phyloP scores from a whole-genome alignment of 2,888 invertebrate genomes.

The Chymomyza caudatula region DNA sequence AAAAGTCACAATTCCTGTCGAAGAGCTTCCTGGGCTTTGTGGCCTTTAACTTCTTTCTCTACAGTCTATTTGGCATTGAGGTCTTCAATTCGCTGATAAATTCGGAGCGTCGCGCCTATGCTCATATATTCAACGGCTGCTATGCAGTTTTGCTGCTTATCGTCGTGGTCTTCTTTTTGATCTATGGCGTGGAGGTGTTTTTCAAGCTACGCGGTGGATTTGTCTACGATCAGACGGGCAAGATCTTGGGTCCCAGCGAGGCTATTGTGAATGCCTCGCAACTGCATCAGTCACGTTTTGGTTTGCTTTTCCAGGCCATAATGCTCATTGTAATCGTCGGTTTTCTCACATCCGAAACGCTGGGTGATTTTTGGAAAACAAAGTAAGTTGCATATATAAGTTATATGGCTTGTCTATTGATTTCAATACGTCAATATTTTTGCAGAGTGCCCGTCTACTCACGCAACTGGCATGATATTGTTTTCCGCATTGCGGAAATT shows the following conservation, averaged over 20 bases:
- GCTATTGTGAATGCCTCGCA: constrained; percentile 88
- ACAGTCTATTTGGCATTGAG: constrained; percentile 89
- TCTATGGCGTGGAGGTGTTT: constrained; percentile 95
- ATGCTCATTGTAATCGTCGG: constrained; percentile 93
- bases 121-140: constrained; percentile 93
- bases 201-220: constrained; percentile 95
- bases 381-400: constrained; percentile 82
- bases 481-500: constrained; percentile 93
- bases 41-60: constrained; percentile 92
- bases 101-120: constrained; percentile 80
- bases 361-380: constrained; percentile 95
- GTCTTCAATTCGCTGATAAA: constrained; percentile 77
- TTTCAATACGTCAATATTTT: neutral
- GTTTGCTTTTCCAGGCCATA: constrained; percentile 91
- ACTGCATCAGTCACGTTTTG: constrained; percentile 92
- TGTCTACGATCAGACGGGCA: constrained; percentile 85
- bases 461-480: constrained; percentile 94
- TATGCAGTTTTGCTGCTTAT: constrained; percentile 94
- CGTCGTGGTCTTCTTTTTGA: constrained; percentile 93
- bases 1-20: constrained; percentile 92
- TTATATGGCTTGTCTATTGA: neutral
- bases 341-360: constrained; percentile 93
- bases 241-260: constrained; percentile 80
- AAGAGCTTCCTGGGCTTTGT: constrained; percentile 94
- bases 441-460: constrained; percentile 90